These are phyloP conservation scores for Ciconia boyciana DNA, from an alignment of 2,113 vertebrate genomes.

Conservation along the genomic window DNA sequence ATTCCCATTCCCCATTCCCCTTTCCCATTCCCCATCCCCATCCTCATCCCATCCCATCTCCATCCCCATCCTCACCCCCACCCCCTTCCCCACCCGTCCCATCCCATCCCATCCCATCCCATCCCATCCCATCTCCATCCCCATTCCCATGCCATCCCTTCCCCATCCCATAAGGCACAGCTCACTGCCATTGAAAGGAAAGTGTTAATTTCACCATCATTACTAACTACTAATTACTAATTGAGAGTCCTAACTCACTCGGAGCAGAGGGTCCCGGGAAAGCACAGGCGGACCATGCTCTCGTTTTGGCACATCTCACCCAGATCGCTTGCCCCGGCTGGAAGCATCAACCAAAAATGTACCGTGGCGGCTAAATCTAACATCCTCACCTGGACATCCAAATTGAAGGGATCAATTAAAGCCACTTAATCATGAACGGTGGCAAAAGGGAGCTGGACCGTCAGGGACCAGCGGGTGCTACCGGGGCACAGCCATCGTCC, in stretches of 20 bases:
- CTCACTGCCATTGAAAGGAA: not conserved
- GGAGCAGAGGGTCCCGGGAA: not conserved
- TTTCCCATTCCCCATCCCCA: too few species aligned
- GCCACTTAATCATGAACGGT: not conserved
- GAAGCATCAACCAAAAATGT: not conserved
- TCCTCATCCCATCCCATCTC: too few species aligned
- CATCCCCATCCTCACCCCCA: not conserved
- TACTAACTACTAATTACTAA: not conserved
- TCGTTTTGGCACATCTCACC: not conserved
- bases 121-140: too few species aligned
- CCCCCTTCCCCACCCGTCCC: too few species aligned
- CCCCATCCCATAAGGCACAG: not conserved
- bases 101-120: too few species aligned
- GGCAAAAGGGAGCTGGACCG: not conserved
- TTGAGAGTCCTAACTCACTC: not conserved
- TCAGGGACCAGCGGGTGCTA: not conserved
- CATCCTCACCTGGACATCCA: not conserved
- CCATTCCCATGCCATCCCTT: not conserved
- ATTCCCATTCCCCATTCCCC: not conserved
- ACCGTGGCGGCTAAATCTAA: fast-evolving
- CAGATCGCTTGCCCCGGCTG: fast-evolving
- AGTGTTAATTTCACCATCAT: not conserved
- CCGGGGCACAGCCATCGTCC: fast-evolving
- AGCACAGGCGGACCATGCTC: fast-evolving
- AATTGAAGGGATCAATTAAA: not conserved